These are phyloP conservation scores for Drosophila carrolli DNA, from an alignment of 1,140 invertebrate species.

Conservation along the genomic window DNA sequence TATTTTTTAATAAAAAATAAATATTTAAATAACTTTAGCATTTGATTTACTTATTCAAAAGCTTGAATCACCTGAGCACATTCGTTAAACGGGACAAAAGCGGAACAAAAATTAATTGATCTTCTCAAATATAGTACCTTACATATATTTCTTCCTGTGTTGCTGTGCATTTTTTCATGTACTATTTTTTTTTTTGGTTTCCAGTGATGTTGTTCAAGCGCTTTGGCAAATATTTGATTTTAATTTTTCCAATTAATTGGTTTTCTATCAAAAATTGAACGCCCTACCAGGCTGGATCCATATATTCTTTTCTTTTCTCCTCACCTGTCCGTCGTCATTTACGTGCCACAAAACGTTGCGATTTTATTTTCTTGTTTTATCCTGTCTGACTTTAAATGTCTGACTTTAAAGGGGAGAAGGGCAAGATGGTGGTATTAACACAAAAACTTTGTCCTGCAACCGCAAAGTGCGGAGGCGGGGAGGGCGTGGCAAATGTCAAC, in stretches of 20 bases:
- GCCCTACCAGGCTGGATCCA: constrained; percentile 16
- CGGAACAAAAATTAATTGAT: too few relatives aligned
- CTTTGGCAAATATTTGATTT: constrained; percentile 82
- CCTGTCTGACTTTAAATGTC: constrained; percentile 42
- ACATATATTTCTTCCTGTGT: constrained; percentile 8
- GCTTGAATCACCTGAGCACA: too few relatives aligned
- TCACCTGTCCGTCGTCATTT: constrained; percentile 24
- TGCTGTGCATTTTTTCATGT: not conserved
- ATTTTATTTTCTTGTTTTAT: constrained; percentile 15
- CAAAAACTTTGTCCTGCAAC: constrained; percentile 68
- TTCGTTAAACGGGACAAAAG: too few relatives aligned
- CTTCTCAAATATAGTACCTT: too few relatives aligned
- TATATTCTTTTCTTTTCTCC: constrained; percentile 11
- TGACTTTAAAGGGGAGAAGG: constrained; percentile 10
- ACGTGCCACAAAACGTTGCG: constrained; percentile 26
- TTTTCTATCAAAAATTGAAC: constrained; percentile 77
- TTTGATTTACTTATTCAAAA: too few relatives aligned
- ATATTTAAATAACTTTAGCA: too few relatives aligned
- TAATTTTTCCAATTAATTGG: constrained; percentile 82
- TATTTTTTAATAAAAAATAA: too few relatives aligned
- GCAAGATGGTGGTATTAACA: constrained; percentile 35
- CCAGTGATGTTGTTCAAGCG: constrained; percentile 69
- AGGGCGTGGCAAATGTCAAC: constrained; percentile 74
- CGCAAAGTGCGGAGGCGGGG: constrained; percentile 18
- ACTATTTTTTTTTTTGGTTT: constrained; percentile 21